Conservation (phyloP, 2,888 invertebrate genomes). For the Melanotus villosus region DNA sequence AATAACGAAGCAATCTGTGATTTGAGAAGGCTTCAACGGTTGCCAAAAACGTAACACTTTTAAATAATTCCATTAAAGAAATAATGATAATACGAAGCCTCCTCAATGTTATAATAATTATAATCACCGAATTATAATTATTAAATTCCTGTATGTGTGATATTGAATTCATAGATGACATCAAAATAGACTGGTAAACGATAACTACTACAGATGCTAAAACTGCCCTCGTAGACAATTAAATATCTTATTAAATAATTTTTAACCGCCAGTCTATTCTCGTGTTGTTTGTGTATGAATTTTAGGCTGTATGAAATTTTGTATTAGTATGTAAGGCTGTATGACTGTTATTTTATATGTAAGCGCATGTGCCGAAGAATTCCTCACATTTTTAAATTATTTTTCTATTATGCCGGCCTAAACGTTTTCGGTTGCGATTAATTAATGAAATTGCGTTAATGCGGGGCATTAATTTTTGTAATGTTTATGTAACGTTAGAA, state of each 20-base stretch:
- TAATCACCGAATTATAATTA: slow-evolving; percentile 65
- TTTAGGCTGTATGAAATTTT: slow-evolving; percentile 66
- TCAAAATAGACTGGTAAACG: slow-evolving; percentile 45
- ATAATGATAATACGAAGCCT: slow-evolving; percentile 60
- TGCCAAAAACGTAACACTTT: slow-evolving; percentile 63
- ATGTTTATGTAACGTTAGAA: background rate
- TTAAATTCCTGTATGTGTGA: slow-evolving; percentile 67
- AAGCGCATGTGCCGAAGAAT: slow-evolving; percentile 47
- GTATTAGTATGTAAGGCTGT: slow-evolving; percentile 63
- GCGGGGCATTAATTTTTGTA: slow-evolving; percentile 16
- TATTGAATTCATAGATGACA: slow-evolving; percentile 57
- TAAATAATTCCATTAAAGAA: slow-evolving; percentile 58
- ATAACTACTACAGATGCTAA: background rate
- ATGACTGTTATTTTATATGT: slow-evolving; percentile 63
- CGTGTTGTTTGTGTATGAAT: slow-evolving; percentile 57
- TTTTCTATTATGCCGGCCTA: slow-evolving; percentile 57
- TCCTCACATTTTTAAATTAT: slow-evolving; percentile 53
- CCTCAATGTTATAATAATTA: slow-evolving; percentile 66
- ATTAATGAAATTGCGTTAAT: background rate
- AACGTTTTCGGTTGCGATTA: slow-evolving; percentile 38
- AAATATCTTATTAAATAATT: slow-evolving; percentile 24
- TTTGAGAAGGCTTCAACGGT: slow-evolving; percentile 69
- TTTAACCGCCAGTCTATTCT: slow-evolving; percentile 34
- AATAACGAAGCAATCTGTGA: slow-evolving; percentile 68
- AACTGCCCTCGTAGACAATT: slow-evolving; percentile 34